A percentile compares a stretch with the other conserved stretches of the same genome.
Conservation (phyloP, 64 coral and sea anemone genomes). For the Porites lutea region DNA sequence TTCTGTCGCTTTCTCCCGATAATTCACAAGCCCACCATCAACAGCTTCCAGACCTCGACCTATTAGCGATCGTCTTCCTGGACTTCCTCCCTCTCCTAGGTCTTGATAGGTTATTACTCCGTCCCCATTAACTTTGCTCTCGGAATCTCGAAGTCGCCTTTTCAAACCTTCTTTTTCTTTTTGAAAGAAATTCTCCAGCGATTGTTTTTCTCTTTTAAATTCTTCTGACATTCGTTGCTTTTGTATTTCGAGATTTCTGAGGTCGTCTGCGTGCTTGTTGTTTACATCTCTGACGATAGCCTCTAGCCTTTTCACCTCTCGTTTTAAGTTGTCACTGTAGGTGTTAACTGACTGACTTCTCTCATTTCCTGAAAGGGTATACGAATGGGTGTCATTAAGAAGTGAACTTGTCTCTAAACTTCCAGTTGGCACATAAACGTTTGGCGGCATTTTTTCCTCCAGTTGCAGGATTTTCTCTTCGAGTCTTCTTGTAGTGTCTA, state of each 20-base stretch:
- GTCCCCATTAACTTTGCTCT: conserved; percentile 33
- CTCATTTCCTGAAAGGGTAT: background rate
- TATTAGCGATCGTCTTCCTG: background rate
- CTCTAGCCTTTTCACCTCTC: conserved; percentile 80
- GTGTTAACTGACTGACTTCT: conserved; percentile 18
- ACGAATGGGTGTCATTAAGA: background rate
- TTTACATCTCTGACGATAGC: conserved; percentile 55
- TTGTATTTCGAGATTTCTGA: conserved; percentile 67
- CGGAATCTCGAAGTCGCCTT: conserved; percentile 10
- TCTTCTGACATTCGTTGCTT: conserved; percentile 75
- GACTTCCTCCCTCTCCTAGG: background rate
- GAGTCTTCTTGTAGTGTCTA: conserved; percentile 57
- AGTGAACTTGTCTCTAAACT: background rate
- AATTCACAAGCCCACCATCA: background rate
- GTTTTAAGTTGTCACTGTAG: conserved; percentile 65
- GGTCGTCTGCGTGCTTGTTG: conserved; percentile 74
- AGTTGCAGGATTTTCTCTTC: conserved; percentile 61
- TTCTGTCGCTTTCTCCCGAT: background rate
- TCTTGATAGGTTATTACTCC: background rate
- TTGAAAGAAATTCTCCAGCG: conserved; percentile 64
- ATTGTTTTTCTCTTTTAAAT: conserved; percentile 80
- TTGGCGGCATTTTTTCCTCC: conserved; percentile 28
- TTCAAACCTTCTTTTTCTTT: conserved; percentile 57
- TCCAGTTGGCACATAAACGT: background rate
- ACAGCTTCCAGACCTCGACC: background rate